Base-by-base conservation (phyloP, 2,797 vertebrate species). In the Diglossa cyanea region DNA sequence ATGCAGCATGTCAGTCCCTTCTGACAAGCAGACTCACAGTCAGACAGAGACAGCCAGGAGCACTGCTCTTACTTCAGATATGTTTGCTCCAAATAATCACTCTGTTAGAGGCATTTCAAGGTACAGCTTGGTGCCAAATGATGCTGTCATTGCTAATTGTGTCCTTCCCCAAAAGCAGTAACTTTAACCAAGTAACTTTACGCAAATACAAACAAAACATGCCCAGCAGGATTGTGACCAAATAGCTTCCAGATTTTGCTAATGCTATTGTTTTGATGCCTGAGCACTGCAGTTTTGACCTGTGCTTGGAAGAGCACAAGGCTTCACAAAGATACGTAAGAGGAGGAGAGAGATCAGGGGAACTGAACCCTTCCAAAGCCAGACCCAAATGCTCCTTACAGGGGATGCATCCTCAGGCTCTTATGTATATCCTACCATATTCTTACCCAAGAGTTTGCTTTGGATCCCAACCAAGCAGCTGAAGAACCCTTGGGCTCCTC, bases 211-310 rank as follows among this genome's bases (percentile, higher is more conserved):
- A 85, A 62, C 2, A 6, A 66, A 81, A 54, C 10, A 3, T 14
- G 21, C 45, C 31, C 57, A 67, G 70, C 26, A 86, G 35, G 50
- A 39, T 77, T 54, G 73, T 79, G 51, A 95, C 37, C 55, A 77
- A 96, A 44, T 51, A 86, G 61, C 44, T 90, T 86, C 66, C 81
- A 89, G 33, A 58, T 67, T 80, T 92, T 83, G 26, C 47, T 85
- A 39, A 40, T 20, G 28, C 15, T 88, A 16, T 39, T 16, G 35
- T 78, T 86, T 53, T 37, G 31, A 17, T 81, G 50, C 26, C 53
- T 75, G 51, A 24, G n/a, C 4, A 16, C 51, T 2, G 3, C 54
- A 26, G 33, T 17, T 75, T 47, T 89, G 67, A 70, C 37, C 51
- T 73, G 26, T 26, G 31, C 55, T 82, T 58, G 37, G 18, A 57